phyloP scores from a whole-genome alignment of 2,113 vertebrate species.

The Burhinus oedicnemus region DNA sequence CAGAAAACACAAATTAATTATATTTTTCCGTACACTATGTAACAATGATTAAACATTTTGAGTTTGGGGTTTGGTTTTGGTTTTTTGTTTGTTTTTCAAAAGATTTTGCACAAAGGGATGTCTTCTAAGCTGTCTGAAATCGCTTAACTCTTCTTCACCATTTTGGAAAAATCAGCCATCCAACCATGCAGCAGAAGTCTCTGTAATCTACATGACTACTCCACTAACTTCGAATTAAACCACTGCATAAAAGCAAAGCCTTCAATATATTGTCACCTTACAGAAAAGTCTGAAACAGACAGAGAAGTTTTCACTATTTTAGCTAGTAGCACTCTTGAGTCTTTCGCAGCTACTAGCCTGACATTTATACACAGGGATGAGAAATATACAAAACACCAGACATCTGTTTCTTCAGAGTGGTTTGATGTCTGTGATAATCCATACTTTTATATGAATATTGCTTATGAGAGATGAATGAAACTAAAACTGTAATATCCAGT shows the following conservation, averaged over 20 bases:
- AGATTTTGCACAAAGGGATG: background rate
- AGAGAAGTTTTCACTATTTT: background rate
- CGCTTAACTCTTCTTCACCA: background rate
- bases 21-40: background rate
- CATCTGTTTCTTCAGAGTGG: background rate
- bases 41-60: background rate
- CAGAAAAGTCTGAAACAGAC: background rate
- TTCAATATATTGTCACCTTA: background rate
- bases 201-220: background rate
- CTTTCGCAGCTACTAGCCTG: background rate
- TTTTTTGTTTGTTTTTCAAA: background rate
- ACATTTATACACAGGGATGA: background rate
- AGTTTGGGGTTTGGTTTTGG: background rate
- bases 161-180: background rate
- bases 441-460: background rate
- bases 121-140: background rate
- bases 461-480: background rate
- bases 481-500: background rate
- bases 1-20: background rate
- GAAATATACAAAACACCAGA: background rate
- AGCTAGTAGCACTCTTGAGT: background rate
- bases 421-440: background rate
- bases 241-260: background rate
- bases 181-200: background rate
- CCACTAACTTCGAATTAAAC: background rate